Evolutionary conservation across 1,140 invertebrate species (phyloP).

Genomic region (Chironomus tepperi): DNA sequence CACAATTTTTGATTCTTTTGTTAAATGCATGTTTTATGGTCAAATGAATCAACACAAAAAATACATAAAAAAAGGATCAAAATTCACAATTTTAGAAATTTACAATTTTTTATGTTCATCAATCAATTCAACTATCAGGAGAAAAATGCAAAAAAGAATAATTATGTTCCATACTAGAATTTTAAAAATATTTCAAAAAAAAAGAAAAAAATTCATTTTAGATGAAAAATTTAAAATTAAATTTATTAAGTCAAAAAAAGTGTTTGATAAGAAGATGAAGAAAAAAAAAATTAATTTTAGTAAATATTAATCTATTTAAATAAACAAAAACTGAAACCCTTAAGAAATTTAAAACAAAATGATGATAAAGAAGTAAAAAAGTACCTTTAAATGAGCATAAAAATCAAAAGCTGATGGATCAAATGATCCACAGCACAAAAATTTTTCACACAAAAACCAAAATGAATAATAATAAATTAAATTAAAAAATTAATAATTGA

Average conservation of each 20-base stretch:
- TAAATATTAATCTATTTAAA: not conserved
- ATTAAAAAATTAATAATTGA: not conserved
- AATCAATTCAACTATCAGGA: not conserved
- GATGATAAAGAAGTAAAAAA: conserved; percentile 23
- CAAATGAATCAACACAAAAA: not conserved
- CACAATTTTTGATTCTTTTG: not conserved
- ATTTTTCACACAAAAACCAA: not conserved
- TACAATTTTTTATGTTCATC: not conserved
- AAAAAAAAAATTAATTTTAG: not conserved
- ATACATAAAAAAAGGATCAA: no score
- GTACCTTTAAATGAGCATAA: conserved; percentile 22
- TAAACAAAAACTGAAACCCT: conserved; percentile 18
- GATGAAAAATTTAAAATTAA: not conserved
- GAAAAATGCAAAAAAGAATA: no score
- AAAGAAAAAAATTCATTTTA: conserved; percentile 3
- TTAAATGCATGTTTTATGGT: conserved; percentile 18
- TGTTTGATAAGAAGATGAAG: not conserved
- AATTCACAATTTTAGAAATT: no score
- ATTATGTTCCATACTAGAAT: not conserved
- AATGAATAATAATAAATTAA: not conserved
- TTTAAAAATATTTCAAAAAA: conserved; percentile 9
- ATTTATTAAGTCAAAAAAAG: not conserved
- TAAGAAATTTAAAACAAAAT: conserved; percentile 11
- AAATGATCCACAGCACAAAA: not conserved
- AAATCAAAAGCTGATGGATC: conserved; percentile 10